Conservation (phyloP, 2,888 invertebrate genomes). For the Formica aserva region DNA sequence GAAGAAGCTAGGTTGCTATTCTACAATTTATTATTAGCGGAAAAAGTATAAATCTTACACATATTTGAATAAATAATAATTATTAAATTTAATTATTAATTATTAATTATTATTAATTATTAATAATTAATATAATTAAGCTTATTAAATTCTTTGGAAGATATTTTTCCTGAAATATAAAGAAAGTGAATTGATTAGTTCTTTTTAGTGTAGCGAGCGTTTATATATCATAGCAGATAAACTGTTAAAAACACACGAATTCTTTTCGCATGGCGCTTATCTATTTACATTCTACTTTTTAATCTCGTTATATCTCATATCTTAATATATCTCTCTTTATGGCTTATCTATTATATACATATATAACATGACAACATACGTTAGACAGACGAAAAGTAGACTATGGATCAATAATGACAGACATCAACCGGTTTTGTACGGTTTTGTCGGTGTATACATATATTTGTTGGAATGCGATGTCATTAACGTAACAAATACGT, state of each 20-base stretch:
- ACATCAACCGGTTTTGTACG: neutral
- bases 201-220: neutral
- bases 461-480: neutral
- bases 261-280: neutral
- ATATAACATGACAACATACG: neutral
- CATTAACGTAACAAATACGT: neutral
- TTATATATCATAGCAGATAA: neutral
- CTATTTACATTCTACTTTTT: neutral
- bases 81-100: too few relatives aligned
- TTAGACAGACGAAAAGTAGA: neutral
- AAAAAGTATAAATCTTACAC: neutral
- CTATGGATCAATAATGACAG: neutral
- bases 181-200: slow-evolving; percentile 3
- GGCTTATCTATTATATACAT: neutral
- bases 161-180: neutral
- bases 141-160: neutral
- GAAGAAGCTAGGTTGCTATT: neutral
- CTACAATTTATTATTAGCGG: neutral
- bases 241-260: neutral
- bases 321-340: neutral
- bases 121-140: neutral
- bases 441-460: neutral
- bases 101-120: too few relatives aligned
- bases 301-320: neutral
- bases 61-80: neutral